Evolutionary conservation across 2,888 invertebrate genomes (phyloP).

Genomic region (Andrena flavipes): DNA sequence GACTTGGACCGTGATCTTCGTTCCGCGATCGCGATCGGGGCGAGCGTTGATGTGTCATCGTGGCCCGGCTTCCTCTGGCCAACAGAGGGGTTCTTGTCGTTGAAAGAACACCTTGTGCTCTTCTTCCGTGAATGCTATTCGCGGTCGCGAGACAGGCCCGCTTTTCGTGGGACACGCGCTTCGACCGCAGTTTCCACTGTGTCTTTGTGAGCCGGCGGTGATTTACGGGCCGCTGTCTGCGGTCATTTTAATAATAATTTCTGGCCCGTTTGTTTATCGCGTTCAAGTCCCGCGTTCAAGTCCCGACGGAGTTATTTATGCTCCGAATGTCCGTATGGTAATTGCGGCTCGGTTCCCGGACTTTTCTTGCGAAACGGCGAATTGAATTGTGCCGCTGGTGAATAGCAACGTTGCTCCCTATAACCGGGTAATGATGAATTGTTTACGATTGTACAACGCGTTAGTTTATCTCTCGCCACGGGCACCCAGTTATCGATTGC

Average conservation of each 20-base stretch:
- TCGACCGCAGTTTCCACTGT: constrained; percentile 5
- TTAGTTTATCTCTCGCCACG: constrained; percentile 23
- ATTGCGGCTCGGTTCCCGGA: constrained; percentile 22
- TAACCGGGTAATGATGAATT: constrained; percentile 37
- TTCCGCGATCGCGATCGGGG: constrained; percentile 41
- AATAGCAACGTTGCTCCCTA: constrained; percentile 14
- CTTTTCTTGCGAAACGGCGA: constrained; percentile 43
- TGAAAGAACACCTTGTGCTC: constrained; percentile 68
- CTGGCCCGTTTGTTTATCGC: constrained; percentile 37
- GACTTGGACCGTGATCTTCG: constrained; percentile 38
- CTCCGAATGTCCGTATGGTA: constrained; percentile 31
- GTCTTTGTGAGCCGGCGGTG: constrained; percentile 35
- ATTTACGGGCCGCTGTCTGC: constrained; percentile 38
- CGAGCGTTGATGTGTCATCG: constrained; percentile 52
- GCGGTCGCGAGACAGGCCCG: constrained; percentile 21
- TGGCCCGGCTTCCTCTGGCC: constrained; percentile 20
- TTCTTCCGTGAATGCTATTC: constrained; percentile 59
- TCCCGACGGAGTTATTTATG: constrained; percentile 40
- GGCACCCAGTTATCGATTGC: constrained; percentile 8
- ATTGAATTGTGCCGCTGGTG: constrained; percentile 23
- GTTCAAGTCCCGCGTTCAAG: background rate
- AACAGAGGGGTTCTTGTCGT: constrained; percentile 46
- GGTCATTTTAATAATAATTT: constrained; percentile 58
- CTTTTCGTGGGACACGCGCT: constrained; percentile 18
- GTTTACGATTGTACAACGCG: constrained; percentile 25